Evolutionary conservation across 2,888 invertebrate genomes (phyloP).

Genomic region (Thereva nobilitata): DNA sequence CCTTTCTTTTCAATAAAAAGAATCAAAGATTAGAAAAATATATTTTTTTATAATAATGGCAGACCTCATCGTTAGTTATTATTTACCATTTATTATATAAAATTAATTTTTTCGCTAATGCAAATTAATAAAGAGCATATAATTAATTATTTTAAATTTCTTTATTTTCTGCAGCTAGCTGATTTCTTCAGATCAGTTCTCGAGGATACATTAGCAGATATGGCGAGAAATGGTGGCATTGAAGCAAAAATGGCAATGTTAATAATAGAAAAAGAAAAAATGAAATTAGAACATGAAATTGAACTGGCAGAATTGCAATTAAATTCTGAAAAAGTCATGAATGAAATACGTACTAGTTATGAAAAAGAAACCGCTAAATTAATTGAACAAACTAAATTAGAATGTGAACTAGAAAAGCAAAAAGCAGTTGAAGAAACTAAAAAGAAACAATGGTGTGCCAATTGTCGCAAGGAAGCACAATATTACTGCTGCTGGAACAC

Average conservation of each 20-base stretch:
- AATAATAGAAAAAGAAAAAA: conserved; percentile 71
- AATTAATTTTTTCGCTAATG: too few relatives aligned
- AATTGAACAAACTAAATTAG: conserved; percentile 67
- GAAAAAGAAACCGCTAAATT: conserved; percentile 72
- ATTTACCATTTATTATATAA: too few relatives aligned
- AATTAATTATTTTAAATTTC: too few relatives aligned
- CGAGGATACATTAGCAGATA: conserved; percentile 68
- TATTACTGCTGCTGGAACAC: conserved; percentile 98
- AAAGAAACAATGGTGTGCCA: conserved; percentile 90
- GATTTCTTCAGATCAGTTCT: conserved; percentile 73
- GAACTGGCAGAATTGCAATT: conserved; percentile 76
- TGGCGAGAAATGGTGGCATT: conserved; percentile 61
- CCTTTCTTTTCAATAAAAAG: too few relatives aligned
- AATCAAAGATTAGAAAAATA: too few relatives aligned
- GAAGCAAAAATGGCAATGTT: conserved; percentile 66
- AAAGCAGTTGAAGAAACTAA: conserved; percentile 75
- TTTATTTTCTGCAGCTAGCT: conserved; percentile 61
- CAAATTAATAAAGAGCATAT: too few relatives aligned
- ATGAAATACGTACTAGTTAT: conserved; percentile 71
- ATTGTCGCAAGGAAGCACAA: conserved; percentile 84
- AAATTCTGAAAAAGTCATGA: conserved; percentile 64
- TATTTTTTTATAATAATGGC: too few relatives aligned
- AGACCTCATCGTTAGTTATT: too few relatives aligned
- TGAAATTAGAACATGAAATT: conserved; percentile 72
- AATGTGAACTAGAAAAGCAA: conserved; percentile 71